Evolutionary conservation across 2,888 invertebrate genomes (phyloP).

Genomic region (Drosophila gaucha): DNA sequence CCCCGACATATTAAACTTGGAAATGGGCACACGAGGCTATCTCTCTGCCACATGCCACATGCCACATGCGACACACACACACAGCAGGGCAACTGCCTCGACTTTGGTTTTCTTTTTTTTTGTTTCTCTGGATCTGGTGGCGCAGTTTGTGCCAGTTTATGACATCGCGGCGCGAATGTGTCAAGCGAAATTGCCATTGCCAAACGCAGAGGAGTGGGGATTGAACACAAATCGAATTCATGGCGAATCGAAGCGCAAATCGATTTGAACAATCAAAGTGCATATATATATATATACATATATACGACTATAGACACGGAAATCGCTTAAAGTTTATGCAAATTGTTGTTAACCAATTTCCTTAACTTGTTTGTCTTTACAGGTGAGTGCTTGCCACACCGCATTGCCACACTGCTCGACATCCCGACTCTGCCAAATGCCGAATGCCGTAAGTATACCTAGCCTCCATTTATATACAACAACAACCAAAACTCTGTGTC

Average conservation of each 20-base stretch:
- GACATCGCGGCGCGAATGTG: conserved; percentile 49
- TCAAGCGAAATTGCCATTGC: conserved; percentile 29
- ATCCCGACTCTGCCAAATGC: conserved; percentile 44
- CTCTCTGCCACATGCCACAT: conserved; percentile 38
- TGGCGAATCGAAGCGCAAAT: conserved; percentile 25
- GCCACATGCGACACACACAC: conserved; percentile 11
- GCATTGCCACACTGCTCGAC: conserved; percentile 42
- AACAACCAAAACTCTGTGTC: conserved; percentile 6
- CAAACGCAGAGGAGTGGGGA: background rate
- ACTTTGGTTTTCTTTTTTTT: background rate
- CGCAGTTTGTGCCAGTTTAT: conserved; percentile 55
- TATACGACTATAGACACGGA: conserved; percentile 1
- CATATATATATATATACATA: background rate
- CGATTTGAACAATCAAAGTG: conserved; percentile 34
- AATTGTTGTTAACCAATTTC: conserved; percentile 41
- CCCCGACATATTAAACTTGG: conserved; percentile 80
- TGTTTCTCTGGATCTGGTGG: conserved; percentile 10
- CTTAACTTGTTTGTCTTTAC: conserved; percentile 37
- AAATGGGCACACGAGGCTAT: conserved; percentile 68
- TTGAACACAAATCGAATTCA: conserved; percentile 16
- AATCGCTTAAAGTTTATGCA: conserved; percentile 39
- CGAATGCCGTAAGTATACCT: conserved; percentile 58
- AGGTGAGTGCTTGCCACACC: conserved; percentile 64
- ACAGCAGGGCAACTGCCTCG: background rate
- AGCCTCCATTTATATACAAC: conserved; percentile 15